Conservation (phyloP, 2,113 vertebrate species). For the Bungarus multicinctus region DNA sequence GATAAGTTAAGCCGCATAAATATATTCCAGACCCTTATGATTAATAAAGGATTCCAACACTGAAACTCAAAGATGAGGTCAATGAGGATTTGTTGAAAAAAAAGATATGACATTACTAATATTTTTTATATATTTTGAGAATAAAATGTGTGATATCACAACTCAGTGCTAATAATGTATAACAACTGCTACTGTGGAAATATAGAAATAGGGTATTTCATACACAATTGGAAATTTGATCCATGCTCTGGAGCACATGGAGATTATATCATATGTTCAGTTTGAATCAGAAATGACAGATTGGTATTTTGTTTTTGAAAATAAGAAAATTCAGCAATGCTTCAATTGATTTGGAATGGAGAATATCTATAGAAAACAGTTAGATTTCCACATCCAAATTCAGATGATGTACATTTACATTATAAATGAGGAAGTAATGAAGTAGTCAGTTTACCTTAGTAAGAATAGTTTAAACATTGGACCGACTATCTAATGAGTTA, state of each 20-base stretch:
- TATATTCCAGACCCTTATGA: conserved; percentile 23
- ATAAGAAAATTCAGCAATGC: no score
- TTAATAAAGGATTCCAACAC: conserved; percentile 1
- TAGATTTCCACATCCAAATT: not conserved
- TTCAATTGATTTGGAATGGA: not conserved
- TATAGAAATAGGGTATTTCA: not conserved
- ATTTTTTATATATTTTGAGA: not conserved
- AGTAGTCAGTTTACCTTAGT: no score
- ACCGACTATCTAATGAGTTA: not conserved
- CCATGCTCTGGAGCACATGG: not conserved
- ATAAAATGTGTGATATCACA: not conserved
- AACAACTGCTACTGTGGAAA: not conserved
- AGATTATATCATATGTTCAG: not conserved
- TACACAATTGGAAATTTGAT: not conserved
- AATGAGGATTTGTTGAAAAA: not conserved
- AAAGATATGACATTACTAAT: not conserved
- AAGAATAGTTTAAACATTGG: not conserved
- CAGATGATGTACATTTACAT: not conserved
- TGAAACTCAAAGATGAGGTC: conserved; percentile 31
- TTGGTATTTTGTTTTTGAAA: not conserved
- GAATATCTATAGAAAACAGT: not conserved
- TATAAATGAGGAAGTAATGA: not conserved
- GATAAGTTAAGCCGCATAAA: conserved; percentile 18
- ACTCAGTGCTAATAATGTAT: not conserved
- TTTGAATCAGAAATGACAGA: not conserved